These are phyloP conservation scores for Blennius ocellaris DNA, from an alignment of 2,113 vertebrate genomes.

Conservation along the genomic window DNA sequence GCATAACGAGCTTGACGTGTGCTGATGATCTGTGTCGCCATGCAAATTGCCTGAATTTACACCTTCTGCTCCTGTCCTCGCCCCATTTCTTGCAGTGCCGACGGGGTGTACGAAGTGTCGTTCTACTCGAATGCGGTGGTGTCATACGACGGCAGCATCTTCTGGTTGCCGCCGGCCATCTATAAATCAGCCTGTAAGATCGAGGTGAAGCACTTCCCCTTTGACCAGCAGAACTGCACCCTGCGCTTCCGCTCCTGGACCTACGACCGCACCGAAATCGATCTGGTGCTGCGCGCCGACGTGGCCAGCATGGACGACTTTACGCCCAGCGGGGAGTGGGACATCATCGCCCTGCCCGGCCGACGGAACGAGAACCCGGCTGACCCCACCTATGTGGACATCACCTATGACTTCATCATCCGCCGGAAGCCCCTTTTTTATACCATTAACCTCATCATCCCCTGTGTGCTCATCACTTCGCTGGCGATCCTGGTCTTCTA, in stretches of 20 bases:
- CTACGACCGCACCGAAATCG: conserved; percentile 94
- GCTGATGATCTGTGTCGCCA: background rate
- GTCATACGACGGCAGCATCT: conserved; percentile 95
- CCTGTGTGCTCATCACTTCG: conserved; percentile 95
- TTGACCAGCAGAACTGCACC: conserved; percentile 98
- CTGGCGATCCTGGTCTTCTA: conserved; percentile 97
- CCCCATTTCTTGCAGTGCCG: conserved; percentile 83
- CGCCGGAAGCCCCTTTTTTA: conserved; percentile 96
- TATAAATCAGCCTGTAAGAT: conserved; percentile 98
- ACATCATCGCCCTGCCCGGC: conserved; percentile 92
- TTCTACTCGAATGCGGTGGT: conserved; percentile 98
- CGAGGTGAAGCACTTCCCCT: conserved; percentile 96
- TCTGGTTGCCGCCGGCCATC: conserved; percentile 96
- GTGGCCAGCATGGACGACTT: conserved; percentile 97
- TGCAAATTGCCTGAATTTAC: background rate
- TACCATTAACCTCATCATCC: conserved; percentile 97
- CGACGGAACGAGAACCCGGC: conserved; percentile 92
- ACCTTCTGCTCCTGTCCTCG: conserved; percentile 19
- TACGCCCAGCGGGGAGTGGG: conserved; percentile 96
- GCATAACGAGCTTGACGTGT: conserved; percentile 29
- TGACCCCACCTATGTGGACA: conserved; percentile 94
- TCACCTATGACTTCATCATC: conserved; percentile 97
- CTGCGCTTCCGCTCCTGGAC: conserved; percentile 98
- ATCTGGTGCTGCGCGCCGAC: conserved; percentile 91
- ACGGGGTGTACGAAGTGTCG: conserved; percentile 97